These are phyloP conservation scores for Myrmophylax atrothorax DNA, from an alignment of 2,113 vertebrate species.

Conservation along the genomic window DNA sequence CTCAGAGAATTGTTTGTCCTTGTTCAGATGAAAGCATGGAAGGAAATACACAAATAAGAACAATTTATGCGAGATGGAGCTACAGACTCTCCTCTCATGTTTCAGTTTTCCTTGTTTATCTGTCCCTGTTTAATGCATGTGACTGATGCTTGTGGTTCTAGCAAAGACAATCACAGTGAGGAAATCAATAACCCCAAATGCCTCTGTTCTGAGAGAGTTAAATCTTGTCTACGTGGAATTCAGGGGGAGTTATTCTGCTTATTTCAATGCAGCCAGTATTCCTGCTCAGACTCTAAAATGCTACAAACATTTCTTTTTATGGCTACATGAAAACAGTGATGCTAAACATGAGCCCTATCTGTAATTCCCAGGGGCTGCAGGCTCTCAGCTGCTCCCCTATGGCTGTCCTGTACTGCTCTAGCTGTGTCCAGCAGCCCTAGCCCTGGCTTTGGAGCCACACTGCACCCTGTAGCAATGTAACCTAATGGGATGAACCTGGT, in stretches of 20 bases:
- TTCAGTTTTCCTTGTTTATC: background rate
- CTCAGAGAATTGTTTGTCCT: conserved; percentile 17
- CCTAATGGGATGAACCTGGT: background rate
- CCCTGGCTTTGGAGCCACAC: background rate
- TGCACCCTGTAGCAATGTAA: background rate
- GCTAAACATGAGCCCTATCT: conserved; percentile 3
- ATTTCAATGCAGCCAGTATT: conserved; percentile 53
- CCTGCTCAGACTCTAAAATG: background rate
- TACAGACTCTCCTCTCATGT: background rate
- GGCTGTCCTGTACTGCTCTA: background rate
- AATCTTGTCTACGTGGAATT: conserved; percentile 14
- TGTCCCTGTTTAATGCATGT: background rate
- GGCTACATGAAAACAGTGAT: conserved; percentile 41
- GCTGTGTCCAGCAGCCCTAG: background rate
- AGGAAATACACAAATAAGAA: background rate
- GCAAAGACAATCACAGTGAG: background rate
- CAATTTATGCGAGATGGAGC: background rate
- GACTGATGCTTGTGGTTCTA: background rate
- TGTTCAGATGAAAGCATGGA: background rate
- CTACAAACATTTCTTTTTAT: conserved; percentile 60
- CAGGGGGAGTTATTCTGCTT: conserved; percentile 39
- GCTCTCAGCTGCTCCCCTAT: background rate
- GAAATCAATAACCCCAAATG: background rate
- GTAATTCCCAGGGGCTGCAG: background rate
- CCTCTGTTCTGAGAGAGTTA: background rate